Evolutionary conservation across 2,113 vertebrate genomes (phyloP).

Genomic region (Sula dactylatra): DNA sequence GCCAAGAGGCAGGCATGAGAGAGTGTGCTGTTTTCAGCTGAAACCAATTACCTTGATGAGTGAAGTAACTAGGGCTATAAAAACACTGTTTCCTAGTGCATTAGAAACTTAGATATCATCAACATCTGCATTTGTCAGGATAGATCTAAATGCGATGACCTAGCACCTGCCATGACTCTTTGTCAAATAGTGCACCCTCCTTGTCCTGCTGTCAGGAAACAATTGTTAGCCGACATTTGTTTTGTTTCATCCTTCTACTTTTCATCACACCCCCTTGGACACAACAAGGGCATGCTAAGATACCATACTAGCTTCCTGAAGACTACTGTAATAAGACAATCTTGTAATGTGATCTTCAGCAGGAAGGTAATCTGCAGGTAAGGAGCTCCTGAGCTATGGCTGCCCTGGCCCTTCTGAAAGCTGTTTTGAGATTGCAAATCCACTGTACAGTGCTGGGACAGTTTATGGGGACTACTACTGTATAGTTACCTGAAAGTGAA

Average conservation of each 20-base stretch:
- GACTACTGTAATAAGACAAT: not conserved
- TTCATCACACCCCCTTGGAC: not conserved
- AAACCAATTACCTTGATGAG: constrained; percentile 6
- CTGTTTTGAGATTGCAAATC: not conserved
- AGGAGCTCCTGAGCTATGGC: not conserved
- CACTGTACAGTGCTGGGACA: not conserved
- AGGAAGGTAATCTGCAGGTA: not conserved
- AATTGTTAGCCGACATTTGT: not conserved
- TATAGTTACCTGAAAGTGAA: not conserved
- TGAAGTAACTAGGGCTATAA: not conserved
- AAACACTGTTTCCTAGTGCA: not conserved
- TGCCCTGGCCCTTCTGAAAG: not conserved
- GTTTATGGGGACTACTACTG: not conserved
- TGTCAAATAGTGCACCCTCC: not conserved
- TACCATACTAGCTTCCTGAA: not conserved
- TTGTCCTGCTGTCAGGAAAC: not conserved
- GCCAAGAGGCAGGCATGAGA: not conserved
- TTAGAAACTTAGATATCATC: not conserved
- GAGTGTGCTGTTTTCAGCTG: not conserved
- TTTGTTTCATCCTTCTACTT: not conserved
- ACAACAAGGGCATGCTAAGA: not conserved
- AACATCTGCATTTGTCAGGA: not conserved
- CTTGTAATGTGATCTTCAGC: not conserved
- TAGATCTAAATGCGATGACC: not conserved
- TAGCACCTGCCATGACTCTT: not conserved